Evolutionary conservation across 2,888 invertebrate species (phyloP).

Genomic region (Pseudococcus jackbeardsleyi): DNA sequence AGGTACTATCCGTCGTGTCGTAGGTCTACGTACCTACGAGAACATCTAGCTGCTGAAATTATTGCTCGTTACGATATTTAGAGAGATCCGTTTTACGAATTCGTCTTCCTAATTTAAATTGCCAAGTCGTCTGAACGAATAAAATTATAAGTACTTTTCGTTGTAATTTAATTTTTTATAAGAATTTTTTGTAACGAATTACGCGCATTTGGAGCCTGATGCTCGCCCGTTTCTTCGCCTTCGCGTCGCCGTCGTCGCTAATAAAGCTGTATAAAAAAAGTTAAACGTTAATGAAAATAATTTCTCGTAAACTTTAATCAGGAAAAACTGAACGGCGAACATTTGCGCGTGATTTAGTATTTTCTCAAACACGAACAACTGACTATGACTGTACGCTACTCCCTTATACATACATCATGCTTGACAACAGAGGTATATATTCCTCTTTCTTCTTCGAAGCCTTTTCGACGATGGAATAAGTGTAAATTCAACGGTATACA

Average conservation of each 20-base stretch:
- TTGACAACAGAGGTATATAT: too few relatives aligned
- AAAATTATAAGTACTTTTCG: conserved; percentile 43
- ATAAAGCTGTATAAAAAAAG: conserved; percentile 7
- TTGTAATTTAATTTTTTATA: conserved; percentile 37
- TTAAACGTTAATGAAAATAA: conserved; percentile 19
- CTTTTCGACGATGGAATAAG: not conserved
- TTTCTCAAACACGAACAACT: not conserved
- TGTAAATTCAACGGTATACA: not conserved
- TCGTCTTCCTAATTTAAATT: conserved; percentile 9
- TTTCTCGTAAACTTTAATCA: conserved; percentile 22
- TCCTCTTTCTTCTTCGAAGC: too few relatives aligned
- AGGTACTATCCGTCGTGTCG: too few relatives aligned
- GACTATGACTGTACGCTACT: not conserved
- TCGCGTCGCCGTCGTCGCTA: not conserved
- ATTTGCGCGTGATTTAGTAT: not conserved
- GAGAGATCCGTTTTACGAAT: not conserved
- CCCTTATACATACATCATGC: not conserved
- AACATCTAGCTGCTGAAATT: not conserved
- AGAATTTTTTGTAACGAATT: not conserved
- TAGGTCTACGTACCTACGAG: too few relatives aligned
- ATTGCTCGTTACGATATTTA: conserved; percentile 15
- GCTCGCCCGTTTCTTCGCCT: not conserved
- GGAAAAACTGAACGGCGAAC: not conserved
- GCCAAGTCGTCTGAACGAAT: conserved; percentile 44
- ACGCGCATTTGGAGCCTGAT: not conserved